Evolutionary conservation across 2,888 invertebrate genomes (phyloP), one percentile per base, ranked within the genome.

Genomic region (Aquatica leii): DNA sequence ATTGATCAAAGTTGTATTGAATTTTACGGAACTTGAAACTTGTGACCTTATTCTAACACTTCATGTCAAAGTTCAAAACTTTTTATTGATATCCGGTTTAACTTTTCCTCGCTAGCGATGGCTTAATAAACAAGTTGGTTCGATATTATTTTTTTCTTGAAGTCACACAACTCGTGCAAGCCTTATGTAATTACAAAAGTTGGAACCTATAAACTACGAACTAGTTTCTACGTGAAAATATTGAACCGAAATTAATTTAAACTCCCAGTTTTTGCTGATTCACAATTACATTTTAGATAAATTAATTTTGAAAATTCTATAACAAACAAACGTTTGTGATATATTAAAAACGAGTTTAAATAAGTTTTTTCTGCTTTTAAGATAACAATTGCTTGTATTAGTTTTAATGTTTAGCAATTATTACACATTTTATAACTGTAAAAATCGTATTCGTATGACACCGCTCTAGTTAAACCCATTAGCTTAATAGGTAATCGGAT

Each of bases 401-500:
- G 6, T 24, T 24, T 24, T 24, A 4, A 24, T 24, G 6, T 24
- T 24, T 24, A 24, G 6, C 4, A 24, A 24, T 24, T 24, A 24
- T 24, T 24, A 6, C 24, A 24, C 24, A 6, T 24, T 24, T 6
- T 24, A 24, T 4, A 24, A 24, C 24, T 24, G 4, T n/a, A 6
- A 24, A 24, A 24, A 24, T 24, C 24, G 2, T 24, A 6, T 24
- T 24, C 24, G 24, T 24, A 24, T 14, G 49, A 35, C 17, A 55
- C 54, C 50, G 49, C 54, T 58, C 57, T 58, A 20, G 53, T 62
- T 63, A 63, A 58, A 43, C 20, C 59, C 59, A 59, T 63, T 59
- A 63, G 35, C 59, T 52, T 64, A 59, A 60, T 66, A 68, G 64
- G 64, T 68, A 70, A 70, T 69, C 67, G 60, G 69, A 70, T 69